A percentile compares a stretch with the other conserved stretches of the same genome.
These are phyloP conservation scores for Pollenia amentaria DNA, from an alignment of 2,888 invertebrate genomes.

Conservation along the genomic window DNA sequence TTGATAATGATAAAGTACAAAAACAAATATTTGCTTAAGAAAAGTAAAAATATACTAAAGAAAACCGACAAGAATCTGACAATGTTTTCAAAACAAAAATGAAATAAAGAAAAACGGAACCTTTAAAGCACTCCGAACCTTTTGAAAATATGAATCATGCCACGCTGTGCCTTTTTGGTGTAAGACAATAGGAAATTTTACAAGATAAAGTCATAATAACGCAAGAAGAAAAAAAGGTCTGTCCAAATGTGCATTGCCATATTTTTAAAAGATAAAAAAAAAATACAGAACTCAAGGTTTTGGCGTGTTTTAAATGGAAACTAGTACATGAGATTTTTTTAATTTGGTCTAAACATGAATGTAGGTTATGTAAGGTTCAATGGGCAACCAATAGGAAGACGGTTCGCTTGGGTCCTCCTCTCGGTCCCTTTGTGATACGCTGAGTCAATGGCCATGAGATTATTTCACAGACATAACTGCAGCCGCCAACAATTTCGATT, in stretches of 20 bases:
- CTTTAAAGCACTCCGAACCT: conserved; percentile 45
- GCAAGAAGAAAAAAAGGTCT: conserved; percentile 15
- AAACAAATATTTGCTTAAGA: conserved; percentile 43
- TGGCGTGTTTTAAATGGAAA: too few species aligned
- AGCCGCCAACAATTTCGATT: too few species aligned
- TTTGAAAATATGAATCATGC: conserved; percentile 29
- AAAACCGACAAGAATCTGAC: conserved; percentile 51
- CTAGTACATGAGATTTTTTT: too few species aligned
- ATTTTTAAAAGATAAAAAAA: neutral
- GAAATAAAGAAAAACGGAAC: conserved; percentile 47
- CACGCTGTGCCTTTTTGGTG: conserved; percentile 17
- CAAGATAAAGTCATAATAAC: conserved; percentile 16
- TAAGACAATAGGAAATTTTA: conserved; percentile 32
- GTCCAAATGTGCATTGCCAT: neutral
- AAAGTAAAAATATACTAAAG: neutral
- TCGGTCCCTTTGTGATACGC: too few species aligned
- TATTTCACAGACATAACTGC: too few species aligned
- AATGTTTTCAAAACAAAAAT: conserved; percentile 13
- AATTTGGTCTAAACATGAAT: too few species aligned
- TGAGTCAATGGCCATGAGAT: too few species aligned
- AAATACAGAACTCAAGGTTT: neutral
- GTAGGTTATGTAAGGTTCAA: too few species aligned
- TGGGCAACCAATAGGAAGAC: too few species aligned
- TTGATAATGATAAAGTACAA: conserved; percentile 67
- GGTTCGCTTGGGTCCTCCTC: too few species aligned